These are phyloP conservation scores for Phoxinus phoxinus DNA, from an alignment of 2,113 vertebrate species.

Conservation along the genomic window DNA sequence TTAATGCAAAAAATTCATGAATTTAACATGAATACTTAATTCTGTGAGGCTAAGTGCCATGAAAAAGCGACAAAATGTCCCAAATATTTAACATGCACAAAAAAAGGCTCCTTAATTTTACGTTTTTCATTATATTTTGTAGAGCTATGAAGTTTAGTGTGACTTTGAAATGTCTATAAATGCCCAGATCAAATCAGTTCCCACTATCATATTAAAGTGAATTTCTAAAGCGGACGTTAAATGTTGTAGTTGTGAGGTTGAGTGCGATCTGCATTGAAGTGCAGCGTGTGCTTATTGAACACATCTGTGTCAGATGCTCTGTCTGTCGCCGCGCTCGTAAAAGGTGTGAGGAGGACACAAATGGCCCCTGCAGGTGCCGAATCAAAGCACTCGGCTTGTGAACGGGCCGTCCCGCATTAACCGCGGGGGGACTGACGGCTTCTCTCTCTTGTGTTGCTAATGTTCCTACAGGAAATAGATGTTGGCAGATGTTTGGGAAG, in stretches of 20 bases:
- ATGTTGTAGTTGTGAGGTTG: neutral
- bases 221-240: neutral
- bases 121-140: neutral
- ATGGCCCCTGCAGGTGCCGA: slow-evolving; percentile 72
- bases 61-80: neutral
- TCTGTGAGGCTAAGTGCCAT: neutral
- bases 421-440: slow-evolving; percentile 67
- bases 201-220: neutral
- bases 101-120: neutral
- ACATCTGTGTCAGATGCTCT: slow-evolving; percentile 4
- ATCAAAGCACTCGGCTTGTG: slow-evolving; percentile 69
- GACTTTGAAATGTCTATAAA: too few relatives aligned
- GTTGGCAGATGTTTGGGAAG: slow-evolving; percentile 85
- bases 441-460: slow-evolving; percentile 85
- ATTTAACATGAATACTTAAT: neutral
- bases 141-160: neutral
- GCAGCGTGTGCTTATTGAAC: neutral
- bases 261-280: neutral
- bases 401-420: slow-evolving; percentile 66
- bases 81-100: neutral
- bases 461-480: slow-evolving; percentile 86
- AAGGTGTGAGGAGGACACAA: slow-evolving; percentile 69
- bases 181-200: neutral
- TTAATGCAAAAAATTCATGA: neutral
- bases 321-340: slow-evolving; percentile 47